Percentiles rank a stretch among this genome's conserved stretches.
phyloP scores from a whole-genome alignment of 1,140 invertebrate genomes.

The Battus philenor region DNA sequence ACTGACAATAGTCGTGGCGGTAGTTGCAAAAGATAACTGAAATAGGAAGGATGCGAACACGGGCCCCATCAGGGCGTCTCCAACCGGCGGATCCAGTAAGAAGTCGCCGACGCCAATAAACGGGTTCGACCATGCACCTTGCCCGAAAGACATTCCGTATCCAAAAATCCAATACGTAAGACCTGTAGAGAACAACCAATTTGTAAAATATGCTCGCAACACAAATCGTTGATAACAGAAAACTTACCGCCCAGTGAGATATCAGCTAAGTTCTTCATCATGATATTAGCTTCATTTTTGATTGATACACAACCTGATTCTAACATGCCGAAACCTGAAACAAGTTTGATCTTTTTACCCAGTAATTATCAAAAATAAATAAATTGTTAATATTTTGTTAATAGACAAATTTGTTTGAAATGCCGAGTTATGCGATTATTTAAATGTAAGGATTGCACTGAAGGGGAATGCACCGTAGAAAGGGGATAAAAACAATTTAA shows the following conservation, averaged over 20 bases:
- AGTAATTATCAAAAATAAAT: too few relatives aligned
- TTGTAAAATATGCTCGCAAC: neutral
- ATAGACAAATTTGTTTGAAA: too few relatives aligned
- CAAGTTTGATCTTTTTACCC: slow-evolving; percentile 15
- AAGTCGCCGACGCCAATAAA: slow-evolving; percentile 86
- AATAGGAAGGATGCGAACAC: slow-evolving; percentile 90
- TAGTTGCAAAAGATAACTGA: slow-evolving; percentile 93
- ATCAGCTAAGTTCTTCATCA: slow-evolving; percentile 97
- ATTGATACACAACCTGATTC: slow-evolving; percentile 94
- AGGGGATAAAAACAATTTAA: too few relatives aligned
- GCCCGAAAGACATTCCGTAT: slow-evolving; percentile 93
- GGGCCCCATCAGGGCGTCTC: slow-evolving; percentile 84
- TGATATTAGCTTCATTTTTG: slow-evolving; percentile 97
- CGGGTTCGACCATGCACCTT: slow-evolving; percentile 79
- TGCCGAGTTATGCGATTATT: too few relatives aligned
- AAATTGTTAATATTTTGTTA: too few relatives aligned
- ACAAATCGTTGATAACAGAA: neutral
- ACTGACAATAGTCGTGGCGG: slow-evolving; percentile 93
- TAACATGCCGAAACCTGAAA: slow-evolving; percentile 91
- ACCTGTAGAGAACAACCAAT: slow-evolving; percentile 55
- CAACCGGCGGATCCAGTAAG: slow-evolving; percentile 81
- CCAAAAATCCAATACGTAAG: slow-evolving; percentile 97
- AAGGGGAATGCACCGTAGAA: too few relatives aligned
- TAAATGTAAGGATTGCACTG: too few relatives aligned
- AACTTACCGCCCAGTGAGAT: slow-evolving; percentile 89